phyloP scores from a whole-genome alignment of 2,888 invertebrate genomes.

The Callyntrura guangdongensis region DNA sequence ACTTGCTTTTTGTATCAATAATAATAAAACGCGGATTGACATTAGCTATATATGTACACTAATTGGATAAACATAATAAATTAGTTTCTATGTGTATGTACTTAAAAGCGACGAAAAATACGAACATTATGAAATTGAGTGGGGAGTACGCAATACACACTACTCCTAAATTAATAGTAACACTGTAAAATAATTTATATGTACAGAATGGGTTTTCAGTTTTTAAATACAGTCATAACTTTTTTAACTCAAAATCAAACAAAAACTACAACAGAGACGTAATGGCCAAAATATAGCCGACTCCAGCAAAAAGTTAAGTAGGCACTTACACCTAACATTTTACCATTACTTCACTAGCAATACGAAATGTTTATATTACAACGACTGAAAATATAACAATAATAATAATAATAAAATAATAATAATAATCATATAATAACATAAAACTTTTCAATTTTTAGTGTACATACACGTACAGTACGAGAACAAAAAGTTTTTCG shows the following conservation, averaged over 20 bases:
- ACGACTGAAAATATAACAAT: slow-evolving; percentile 8
- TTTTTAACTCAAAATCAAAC: background rate
- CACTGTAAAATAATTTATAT: slow-evolving; percentile 51
- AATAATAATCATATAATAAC: background rate
- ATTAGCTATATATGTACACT: slow-evolving; percentile 8
- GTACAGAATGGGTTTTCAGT: slow-evolving; percentile 52
- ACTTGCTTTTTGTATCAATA: too few relatives aligned
- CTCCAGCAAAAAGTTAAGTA: slow-evolving; percentile 31
- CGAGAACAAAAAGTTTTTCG: too few relatives aligned
- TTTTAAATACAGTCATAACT: slow-evolving; percentile 53
- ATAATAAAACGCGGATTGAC: background rate
- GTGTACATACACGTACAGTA: too few relatives aligned
- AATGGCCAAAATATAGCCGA: background rate
- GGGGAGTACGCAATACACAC: background rate
- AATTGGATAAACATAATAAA: background rate
- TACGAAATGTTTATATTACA: background rate
- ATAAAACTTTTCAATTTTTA: too few relatives aligned
- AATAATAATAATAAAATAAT: background rate
- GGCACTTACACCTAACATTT: slow-evolving; percentile 21
- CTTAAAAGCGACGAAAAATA: slow-evolving; percentile 23
- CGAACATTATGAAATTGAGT: slow-evolving; percentile 44
- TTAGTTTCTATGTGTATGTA: slow-evolving; percentile 34
- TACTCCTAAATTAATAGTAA: background rate
- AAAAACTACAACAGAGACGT: background rate
- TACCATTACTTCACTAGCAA: background rate